Percentiles rank a stretch among this genome's conserved stretches.
Evolutionary conservation across 2,888 invertebrate species (phyloP).

Genomic region (Abrostola triplasia): DNA sequence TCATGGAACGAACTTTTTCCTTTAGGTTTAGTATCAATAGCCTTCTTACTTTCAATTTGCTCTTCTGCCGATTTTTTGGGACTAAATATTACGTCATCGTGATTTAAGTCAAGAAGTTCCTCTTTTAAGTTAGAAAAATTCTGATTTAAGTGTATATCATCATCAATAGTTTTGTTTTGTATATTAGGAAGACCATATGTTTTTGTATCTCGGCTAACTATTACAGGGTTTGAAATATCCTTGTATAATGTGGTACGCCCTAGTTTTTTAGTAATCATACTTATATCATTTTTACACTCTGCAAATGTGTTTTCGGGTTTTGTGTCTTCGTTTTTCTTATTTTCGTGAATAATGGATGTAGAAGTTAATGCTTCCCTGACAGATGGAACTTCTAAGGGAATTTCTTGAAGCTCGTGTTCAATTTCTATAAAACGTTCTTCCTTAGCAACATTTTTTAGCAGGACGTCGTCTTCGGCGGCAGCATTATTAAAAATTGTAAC

Average conservation of each 20-base stretch:
- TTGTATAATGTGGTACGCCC: neutral
- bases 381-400: slow-evolving; percentile 7
- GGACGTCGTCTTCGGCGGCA: neutral
- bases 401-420: slow-evolving; percentile 9
- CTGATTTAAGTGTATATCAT: slow-evolving; percentile 4
- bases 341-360: slow-evolving; percentile 5
- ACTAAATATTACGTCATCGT: neutral
- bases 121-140: neutral
- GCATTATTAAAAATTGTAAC: slow-evolving; percentile 23
- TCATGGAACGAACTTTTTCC: neutral
- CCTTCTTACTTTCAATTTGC: neutral
- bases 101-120: neutral
- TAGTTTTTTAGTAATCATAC: slow-evolving; percentile 5
- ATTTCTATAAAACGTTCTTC: slow-evolving; percentile 1
- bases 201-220: neutral
- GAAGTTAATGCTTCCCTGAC: slow-evolving; percentile 6
- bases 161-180: neutral
- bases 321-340: neutral
- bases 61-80: neutral
- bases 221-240: slow-evolving; percentile 5
- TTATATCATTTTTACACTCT: slow-evolving; percentile 1
- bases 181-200: slow-evolving; percentile 1
- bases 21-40: neutral
- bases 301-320: neutral
- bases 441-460: slow-evolving; percentile 3